These are phyloP conservation scores for Listronotus bonariensis DNA, from an alignment of 1,140 invertebrate genomes.

Conservation along the genomic window DNA sequence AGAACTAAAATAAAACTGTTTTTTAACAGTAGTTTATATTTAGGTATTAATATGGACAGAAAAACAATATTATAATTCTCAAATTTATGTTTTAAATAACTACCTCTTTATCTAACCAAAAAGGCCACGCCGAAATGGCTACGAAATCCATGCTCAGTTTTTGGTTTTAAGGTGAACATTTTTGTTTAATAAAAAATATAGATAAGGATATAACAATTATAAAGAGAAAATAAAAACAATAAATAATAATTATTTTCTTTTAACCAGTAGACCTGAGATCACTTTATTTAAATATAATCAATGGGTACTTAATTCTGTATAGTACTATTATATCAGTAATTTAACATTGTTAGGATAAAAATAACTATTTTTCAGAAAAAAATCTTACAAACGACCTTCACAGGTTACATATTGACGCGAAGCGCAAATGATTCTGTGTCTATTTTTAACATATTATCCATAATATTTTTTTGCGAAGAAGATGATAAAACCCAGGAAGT, in stretches of 20 bases:
- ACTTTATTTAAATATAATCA: not conserved
- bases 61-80: no score
- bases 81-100: no score
- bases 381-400: conserved; percentile 3
- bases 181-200: no score
- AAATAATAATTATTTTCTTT: not conserved
- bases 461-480: not conserved
- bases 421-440: not conserved
- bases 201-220: no score
- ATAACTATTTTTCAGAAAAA: not conserved
- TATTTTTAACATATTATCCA: conserved; percentile 6
- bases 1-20: no score
- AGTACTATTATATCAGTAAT: conserved; percentile 1
- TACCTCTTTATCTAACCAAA: no score
- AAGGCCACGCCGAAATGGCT: no score
- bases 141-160: no score
- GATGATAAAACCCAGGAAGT: not conserved
- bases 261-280: not conserved
- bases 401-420: conserved; percentile 1
- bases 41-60: no score
- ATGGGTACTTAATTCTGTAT: not conserved
- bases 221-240: no score
- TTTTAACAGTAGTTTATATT: no score
- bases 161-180: no score
- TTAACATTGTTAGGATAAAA: conserved; percentile 7